A percentile compares a stretch with the other conserved stretches of the same genome.
These are phyloP conservation scores for Phyllopteryx taeniolatus DNA, from an alignment of 2,113 vertebrate species.

Conservation along the genomic window DNA sequence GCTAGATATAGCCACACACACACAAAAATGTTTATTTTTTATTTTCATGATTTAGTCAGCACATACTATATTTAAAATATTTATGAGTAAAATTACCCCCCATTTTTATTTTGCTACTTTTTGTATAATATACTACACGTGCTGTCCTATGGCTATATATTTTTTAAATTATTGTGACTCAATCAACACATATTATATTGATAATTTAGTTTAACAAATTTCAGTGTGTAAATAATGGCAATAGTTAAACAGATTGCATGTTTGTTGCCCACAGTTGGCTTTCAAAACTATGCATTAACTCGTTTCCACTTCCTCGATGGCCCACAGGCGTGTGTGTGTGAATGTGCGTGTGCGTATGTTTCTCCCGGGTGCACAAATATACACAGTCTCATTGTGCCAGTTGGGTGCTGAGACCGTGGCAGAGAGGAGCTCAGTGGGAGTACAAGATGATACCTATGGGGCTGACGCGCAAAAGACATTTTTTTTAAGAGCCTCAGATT, in stretches of 20 bases:
- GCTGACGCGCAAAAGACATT: constrained; percentile 4
- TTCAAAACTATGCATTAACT: background rate
- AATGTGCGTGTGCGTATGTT: constrained; percentile 12
- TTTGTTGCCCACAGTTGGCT: background rate
- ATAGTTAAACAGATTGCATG: background rate
- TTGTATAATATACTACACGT: no score
- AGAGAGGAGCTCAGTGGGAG: constrained; percentile 44
- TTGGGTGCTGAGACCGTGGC: constrained; percentile 38
- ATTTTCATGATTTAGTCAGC: no score
- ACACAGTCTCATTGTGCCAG: constrained; percentile 31
- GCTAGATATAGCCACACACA: no score
- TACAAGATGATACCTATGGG: constrained; percentile 48
- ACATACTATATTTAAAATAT: no score
- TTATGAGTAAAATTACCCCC: no score
- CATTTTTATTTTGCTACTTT: no score
- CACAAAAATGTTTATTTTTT: no score
- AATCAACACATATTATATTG: no score
- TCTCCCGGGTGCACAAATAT: constrained; percentile 30
- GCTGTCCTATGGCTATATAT: no score
- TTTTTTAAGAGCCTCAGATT: background rate
- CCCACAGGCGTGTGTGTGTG: constrained; percentile 21
- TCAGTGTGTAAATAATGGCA: background rate
- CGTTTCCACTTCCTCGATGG: constrained; percentile 18
- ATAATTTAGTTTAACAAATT: background rate
- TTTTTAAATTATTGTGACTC: no score